Base-by-base conservation (phyloP, 2,113 vertebrate species). In the Amblyornis subalaris region DNA sequence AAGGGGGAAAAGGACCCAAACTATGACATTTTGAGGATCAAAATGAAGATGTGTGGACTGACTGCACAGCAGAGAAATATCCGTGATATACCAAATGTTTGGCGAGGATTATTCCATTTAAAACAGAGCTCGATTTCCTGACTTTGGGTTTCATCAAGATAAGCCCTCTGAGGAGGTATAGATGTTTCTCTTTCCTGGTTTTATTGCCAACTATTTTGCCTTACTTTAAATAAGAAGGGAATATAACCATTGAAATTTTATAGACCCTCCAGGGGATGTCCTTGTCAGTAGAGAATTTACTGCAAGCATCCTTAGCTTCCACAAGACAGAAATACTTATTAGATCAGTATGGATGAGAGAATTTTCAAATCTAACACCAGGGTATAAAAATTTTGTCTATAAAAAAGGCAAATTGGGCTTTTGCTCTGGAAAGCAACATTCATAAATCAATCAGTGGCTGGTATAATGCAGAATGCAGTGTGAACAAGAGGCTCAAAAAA, bases 331-430 rank as follows among this genome's bases (percentile, higher is more conserved):
- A 84, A 76, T 47, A 62, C 44, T 87, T 94, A 76, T 65, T 92
- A 87, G 53, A 81, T 87, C 66, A 76, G 42, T 75, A 88, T 73
- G 64, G 50, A 92, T 91, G 74, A 91, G 66, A 88, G 13, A 25
- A 40, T 91, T 88, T 93, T 94, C 51, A 95, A 94, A 71, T 76
- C 47, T 89, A 90, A 73, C 78, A 93, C 29, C 47, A 76, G 20
- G 22, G 10, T 85, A 64, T 62, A 88, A 83, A 73, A 14, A 19
- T 83, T 88, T 85, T 91, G 47, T 69, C 58, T 48, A 73, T 88
- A 77, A 77, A 92, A 91, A 73, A 51, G 20, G 21, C 23, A 91
- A 95, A 83, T 45, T 66, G n/a, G 5, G 21, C 62, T 89, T 92
- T 73, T n/a, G 47, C 75, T 90, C 71, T 64, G 18, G 55, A 85